Conservation (phyloP, 1,140 invertebrate genomes). For the Lasioglossum albipes region DNA sequence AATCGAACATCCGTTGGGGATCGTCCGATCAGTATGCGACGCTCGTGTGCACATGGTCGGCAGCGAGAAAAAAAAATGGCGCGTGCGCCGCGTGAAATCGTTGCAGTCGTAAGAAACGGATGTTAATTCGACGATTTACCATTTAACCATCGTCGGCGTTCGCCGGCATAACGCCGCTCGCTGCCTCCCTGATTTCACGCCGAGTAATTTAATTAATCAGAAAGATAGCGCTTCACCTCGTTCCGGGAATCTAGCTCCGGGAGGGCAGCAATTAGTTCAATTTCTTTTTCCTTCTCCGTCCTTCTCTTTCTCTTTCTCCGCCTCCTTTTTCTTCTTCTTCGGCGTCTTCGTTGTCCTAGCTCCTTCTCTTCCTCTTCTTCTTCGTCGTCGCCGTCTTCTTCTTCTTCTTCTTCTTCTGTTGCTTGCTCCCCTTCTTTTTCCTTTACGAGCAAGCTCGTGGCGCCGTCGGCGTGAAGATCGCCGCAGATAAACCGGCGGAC, state of each 20-base stretch:
- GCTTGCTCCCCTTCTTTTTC: not conserved
- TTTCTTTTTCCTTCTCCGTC: not conserved
- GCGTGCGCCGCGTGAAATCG: slow-evolving; percentile 19
- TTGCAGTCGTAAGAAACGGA: slow-evolving; percentile 12
- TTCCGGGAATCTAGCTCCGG: slow-evolving; percentile 18
- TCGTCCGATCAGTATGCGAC: too few relatives aligned
- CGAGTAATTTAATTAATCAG: slow-evolving; percentile 41
- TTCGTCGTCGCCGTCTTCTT: not conserved
- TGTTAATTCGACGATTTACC: slow-evolving; percentile 41
- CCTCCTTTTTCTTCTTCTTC: slow-evolving; percentile 17
- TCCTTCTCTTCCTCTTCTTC: not conserved
- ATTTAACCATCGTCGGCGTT: not conserved
- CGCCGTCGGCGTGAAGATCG: slow-evolving; percentile 55
- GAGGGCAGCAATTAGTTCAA: slow-evolving; percentile 40
- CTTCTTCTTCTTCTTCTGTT: not conserved
- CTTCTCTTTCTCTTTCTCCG: too few relatives aligned
- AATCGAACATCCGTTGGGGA: too few relatives aligned
- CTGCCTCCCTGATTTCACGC: slow-evolving; percentile 30
- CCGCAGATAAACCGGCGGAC: slow-evolving; percentile 19
- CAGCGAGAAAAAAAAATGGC: slow-evolving; percentile 19
- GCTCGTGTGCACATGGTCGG: too few relatives aligned
- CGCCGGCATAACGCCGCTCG: slow-evolving; percentile 7
- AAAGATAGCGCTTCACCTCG: slow-evolving; percentile 32
- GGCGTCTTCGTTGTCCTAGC: not conserved
- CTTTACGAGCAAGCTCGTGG: slow-evolving; percentile 23